phyloP scores from a whole-genome alignment of 92 coral and sea anemone species.

The Paramuricea clavata region DNA sequence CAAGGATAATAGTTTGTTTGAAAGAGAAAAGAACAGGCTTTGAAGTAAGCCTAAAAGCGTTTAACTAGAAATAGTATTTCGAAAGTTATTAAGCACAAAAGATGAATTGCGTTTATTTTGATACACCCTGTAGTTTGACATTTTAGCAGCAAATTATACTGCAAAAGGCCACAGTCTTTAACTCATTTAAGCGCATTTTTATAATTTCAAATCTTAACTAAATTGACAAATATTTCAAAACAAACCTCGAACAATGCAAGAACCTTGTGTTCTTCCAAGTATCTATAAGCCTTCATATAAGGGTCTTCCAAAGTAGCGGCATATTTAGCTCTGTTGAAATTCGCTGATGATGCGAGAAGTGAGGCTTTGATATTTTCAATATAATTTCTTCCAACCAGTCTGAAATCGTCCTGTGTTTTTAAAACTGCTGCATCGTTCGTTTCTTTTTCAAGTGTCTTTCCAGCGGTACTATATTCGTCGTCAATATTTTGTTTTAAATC shows the following conservation, averaged over 20 bases:
- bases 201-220: too few relatives aligned
- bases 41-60: too few relatives aligned
- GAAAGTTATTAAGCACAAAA: too few relatives aligned
- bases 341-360: conserved; percentile 17
- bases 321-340: not conserved
- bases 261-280: conserved; percentile 37
- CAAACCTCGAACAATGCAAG: conserved; percentile 44
- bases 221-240: not conserved
- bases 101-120: too few relatives aligned
- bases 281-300: conserved; percentile 27
- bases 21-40: too few relatives aligned
- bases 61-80: too few relatives aligned
- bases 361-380: conserved; percentile 23
- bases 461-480: not conserved
- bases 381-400: not conserved
- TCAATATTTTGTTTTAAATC: not conserved
- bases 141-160: too few relatives aligned
- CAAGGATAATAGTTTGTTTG: too few relatives aligned
- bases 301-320: conserved; percentile 7
- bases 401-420: conserved; percentile 17
- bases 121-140: too few relatives aligned
- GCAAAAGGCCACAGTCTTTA: too few relatives aligned
- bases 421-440: not conserved
- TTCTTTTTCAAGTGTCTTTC: not conserved
- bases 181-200: too few relatives aligned